Percentiles rank a stretch among this genome's conserved stretches.
These are phyloP conservation scores for Macaria notata DNA, from an alignment of 2,888 invertebrate genomes.

Conservation along the genomic window DNA sequence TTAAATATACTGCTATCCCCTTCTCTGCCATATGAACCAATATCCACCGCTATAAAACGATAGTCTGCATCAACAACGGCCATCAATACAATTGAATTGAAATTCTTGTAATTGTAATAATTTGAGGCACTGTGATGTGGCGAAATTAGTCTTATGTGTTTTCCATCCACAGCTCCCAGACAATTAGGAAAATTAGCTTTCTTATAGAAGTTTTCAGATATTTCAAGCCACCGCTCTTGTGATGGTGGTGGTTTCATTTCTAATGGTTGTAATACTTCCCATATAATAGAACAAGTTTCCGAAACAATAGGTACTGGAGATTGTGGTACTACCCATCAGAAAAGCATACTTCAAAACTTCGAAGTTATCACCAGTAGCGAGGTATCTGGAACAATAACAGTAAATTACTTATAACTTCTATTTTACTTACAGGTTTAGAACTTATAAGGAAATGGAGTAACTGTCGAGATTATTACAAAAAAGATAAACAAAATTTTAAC, in stretches of 20 bases:
- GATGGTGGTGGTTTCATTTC: background rate
- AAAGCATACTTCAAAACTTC: conserved; percentile 27
- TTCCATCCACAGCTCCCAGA: conserved; percentile 3
- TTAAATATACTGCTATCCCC: conserved; percentile 33
- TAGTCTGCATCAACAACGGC: conserved; percentile 25
- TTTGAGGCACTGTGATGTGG: conserved; percentile 17
- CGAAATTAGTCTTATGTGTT: conserved; percentile 14
- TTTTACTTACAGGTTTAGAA: too few relatives aligned
- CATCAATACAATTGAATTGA: conserved; percentile 25
- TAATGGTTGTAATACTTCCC: background rate
- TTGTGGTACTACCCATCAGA: conserved; percentile 1
- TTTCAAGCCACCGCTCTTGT: conserved; percentile 15
- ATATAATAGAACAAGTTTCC: conserved; percentile 1
- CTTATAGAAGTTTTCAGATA: conserved; percentile 18
- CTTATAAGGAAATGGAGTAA: too few relatives aligned
- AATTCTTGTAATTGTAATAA: conserved; percentile 19
- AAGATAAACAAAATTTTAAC: too few relatives aligned
- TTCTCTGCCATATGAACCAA: conserved; percentile 21
- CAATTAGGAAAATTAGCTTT: conserved; percentile 5
- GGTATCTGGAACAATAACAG: conserved; percentile 26
- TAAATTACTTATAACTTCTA: too few relatives aligned
- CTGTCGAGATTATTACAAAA: too few relatives aligned
- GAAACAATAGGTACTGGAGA: background rate
- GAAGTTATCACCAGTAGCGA: conserved; percentile 33
- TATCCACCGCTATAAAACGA: conserved; percentile 14